Conservation (phyloP, 1,140 invertebrate species). For the Phocides pigmalion region DNA sequence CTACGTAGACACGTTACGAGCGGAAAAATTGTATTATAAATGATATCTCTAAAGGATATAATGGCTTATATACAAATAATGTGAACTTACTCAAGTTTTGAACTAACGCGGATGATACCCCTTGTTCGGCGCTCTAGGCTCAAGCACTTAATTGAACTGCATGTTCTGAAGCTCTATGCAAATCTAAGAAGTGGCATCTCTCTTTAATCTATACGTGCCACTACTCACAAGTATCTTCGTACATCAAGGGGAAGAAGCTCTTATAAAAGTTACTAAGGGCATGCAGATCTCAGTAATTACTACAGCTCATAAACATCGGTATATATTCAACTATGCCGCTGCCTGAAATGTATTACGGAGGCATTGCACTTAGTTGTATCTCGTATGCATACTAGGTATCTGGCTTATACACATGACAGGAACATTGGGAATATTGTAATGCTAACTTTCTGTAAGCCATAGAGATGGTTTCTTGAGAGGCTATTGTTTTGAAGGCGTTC, state of each 20-base stretch:
- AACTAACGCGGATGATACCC: neutral
- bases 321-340: too few species aligned
- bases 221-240: neutral
- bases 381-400: too few species aligned
- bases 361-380: too few species aligned
- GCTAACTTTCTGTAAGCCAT: too few species aligned
- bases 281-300: neutral
- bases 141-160: conserved; percentile 6
- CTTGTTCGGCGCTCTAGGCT: neutral
- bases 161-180: neutral
- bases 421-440: too few species aligned
- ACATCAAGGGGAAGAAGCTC: neutral
- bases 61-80: neutral
- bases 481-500: too few species aligned
- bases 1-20: neutral
- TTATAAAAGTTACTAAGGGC: neutral
- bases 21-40: neutral
- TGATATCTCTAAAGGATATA: too few species aligned
- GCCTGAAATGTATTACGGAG: too few species aligned
- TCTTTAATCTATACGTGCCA: neutral
- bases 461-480: too few species aligned
- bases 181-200: neutral
- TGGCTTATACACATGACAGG: too few species aligned
- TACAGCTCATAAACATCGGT: neutral
- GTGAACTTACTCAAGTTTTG: neutral